A percentile compares a stretch with the other conserved stretches of the same genome.
Evolutionary conservation across 2,113 vertebrate species (phyloP).

Genomic region (Aegotheles bennettii): DNA sequence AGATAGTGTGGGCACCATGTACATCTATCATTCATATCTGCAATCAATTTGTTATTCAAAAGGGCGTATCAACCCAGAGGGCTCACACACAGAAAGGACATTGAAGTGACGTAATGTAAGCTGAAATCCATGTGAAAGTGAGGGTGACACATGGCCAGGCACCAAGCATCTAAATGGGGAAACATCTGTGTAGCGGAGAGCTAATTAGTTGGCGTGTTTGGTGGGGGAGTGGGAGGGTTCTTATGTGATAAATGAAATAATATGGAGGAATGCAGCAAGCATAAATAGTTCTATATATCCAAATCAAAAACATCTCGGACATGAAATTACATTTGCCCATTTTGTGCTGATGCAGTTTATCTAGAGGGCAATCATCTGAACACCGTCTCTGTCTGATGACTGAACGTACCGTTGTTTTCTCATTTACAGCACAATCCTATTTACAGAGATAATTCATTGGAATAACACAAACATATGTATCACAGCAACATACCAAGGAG

Average conservation of each 20-base stretch:
- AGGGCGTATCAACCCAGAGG: constrained; percentile 17
- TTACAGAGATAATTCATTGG: neutral
- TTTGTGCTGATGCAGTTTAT: constrained; percentile 37
- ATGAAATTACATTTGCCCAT: constrained; percentile 20
- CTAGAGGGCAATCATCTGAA: constrained; percentile 13
- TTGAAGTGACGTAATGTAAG: neutral
- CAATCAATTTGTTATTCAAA: neutral
- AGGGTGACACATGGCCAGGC: neutral
- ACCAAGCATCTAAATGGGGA: constrained; percentile 28
- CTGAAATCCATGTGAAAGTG: constrained; percentile 22
- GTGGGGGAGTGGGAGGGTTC: constrained; percentile 20
- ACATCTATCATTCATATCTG: neutral
- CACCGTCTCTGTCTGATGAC: neutral
- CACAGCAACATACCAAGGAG: neutral
- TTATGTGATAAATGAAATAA: constrained; percentile 56
- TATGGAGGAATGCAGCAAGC: neutral
- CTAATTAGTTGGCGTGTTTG: neutral
- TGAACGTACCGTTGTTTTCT: constrained; percentile 34
- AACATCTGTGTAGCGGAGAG: constrained; percentile 10
- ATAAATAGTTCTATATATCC: constrained; percentile 43
- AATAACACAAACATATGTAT: constrained; percentile 4
- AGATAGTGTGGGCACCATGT: neutral
- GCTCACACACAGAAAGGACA: neutral
- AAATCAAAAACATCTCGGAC: constrained; percentile 23
- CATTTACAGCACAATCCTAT: constrained; percentile 36